phyloP scores from a whole-genome alignment of 30 jellyfish, hydroid and myxozoan genomes.

The Phacellophora camtschatica region DNA sequence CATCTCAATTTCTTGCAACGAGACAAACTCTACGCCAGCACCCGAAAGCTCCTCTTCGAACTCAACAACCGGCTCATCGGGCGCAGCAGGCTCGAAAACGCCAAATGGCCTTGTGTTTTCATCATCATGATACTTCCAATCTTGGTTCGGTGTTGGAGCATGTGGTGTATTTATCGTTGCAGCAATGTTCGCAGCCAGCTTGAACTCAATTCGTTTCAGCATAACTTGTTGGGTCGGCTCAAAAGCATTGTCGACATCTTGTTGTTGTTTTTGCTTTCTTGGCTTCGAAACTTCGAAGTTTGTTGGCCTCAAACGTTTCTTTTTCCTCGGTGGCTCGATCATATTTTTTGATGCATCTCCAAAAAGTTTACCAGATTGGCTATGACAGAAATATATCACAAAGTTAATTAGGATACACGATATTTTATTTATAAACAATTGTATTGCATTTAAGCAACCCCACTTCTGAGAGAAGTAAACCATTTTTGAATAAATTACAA shows the following conservation, averaged over 20 bases:
- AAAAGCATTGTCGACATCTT: constrained; percentile 54
- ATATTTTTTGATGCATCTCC: constrained; percentile 4
- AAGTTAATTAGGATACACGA: too few relatives aligned
- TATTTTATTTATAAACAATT: too few relatives aligned
- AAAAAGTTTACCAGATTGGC: constrained; percentile 21
- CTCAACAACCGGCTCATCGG: neutral
- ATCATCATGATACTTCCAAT: neutral
- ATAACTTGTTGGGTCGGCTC: constrained; percentile 57
- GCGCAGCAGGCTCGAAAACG: constrained; percentile 36
- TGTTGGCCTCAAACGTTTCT: constrained; percentile 16
- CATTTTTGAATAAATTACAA: too few relatives aligned
- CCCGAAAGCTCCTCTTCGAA: constrained; percentile 57
- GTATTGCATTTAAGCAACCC: too few relatives aligned
- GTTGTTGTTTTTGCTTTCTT: constrained; percentile 33
- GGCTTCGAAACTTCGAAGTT: neutral
- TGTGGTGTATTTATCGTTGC: constrained; percentile 20
- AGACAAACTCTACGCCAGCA: constrained; percentile 40
- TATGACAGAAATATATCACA: neutral
- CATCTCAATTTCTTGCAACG: constrained; percentile 31
- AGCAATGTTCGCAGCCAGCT: constrained; percentile 79
- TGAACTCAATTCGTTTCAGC: constrained; percentile 83
- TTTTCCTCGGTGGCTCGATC: constrained; percentile 34
- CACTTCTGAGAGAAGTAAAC: too few relatives aligned
- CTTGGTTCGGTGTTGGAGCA: neutral
- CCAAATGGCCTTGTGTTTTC: constrained; percentile 13